Base-by-base conservation (phyloP, 2,888 invertebrate species). In the Marasmarcha lunaedactyla region DNA sequence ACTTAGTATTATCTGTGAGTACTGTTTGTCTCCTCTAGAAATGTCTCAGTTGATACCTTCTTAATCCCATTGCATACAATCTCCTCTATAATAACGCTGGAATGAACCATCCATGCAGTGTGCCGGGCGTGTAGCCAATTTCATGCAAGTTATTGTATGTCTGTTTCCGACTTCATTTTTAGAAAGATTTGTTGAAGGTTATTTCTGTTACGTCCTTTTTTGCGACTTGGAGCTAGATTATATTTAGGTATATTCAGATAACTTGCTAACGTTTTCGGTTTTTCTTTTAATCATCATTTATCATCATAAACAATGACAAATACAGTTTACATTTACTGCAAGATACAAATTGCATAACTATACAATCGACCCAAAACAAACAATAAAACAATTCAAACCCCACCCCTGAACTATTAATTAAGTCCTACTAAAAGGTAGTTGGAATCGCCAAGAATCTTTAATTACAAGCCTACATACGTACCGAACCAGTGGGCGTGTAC, bases 11-110 rank as follows among this genome's bases (percentile, higher is more conserved):
- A 77, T 78, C 77, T 73, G 49, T 48, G 57, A 51, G 64, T 68
- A 54, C 65, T 72, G 76, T 79, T 76, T 78, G 71, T 78, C 74
- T 76, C 70, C 70, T 68, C 69, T 68, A 59, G 66, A 62, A 70
- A 68, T 61, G 68, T 68, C 69, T 73, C 10, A 6, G 7, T 60
- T 54, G 55, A 55, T 55, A 55, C 58, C 53, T 50, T 52, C 63
- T 58, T 76, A 77, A 81, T 78, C 79, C 67, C 11, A 20, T 57
- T 60, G 62, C 63, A 61, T 63, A 61, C 63, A 35, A 33, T 35
- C 59, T 56, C 46, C 49, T 51, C 64, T 64, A 74, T 73, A 73
- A 68, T 65, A 71, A 70, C 54, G 59, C 62, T 61, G 55, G 57
- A 60, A 59, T 57, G 55, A 50, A 51, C 45, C 30, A 30, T 30